These are phyloP conservation scores for Zygaena filipendulae DNA, from an alignment of 2,888 invertebrate species.

Conservation along the genomic window DNA sequence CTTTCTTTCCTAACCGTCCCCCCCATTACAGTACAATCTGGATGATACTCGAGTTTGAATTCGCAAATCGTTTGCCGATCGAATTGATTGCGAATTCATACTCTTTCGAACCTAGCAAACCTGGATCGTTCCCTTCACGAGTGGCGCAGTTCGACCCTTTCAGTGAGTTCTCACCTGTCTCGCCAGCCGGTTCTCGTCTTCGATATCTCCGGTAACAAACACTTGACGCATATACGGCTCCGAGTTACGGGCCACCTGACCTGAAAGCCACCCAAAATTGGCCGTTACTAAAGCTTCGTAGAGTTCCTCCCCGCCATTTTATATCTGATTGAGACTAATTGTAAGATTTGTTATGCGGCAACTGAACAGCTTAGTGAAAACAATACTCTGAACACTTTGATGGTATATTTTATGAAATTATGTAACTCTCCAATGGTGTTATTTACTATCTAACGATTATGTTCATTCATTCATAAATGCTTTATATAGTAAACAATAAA, in stretches of 20 bases:
- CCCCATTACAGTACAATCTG: neutral
- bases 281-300: slow-evolving; percentile 37
- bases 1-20: slow-evolving; percentile 23
- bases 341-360: slow-evolving; percentile 1
- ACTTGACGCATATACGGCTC: slow-evolving; percentile 98
- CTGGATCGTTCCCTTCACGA: slow-evolving; percentile 10
- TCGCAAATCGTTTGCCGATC: slow-evolving; percentile 34
- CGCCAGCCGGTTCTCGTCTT: slow-evolving; percentile 69
- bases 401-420: too few relatives aligned
- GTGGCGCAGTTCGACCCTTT: slow-evolving; percentile 15
- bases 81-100: slow-evolving; percentile 44
- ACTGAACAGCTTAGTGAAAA: slow-evolving; percentile 1
- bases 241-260: slow-evolving; percentile 90
- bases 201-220: slow-evolving; percentile 77
- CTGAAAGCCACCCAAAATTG: slow-evolving; percentile 58
- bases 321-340: slow-evolving; percentile 6
- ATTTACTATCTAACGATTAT: too few relatives aligned
- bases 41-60: slow-evolving; percentile 41
- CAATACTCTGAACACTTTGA: neutral
- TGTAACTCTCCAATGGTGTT: too few relatives aligned
- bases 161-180: slow-evolving; percentile 69
- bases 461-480: too few relatives aligned
- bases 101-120: slow-evolving; percentile 21
- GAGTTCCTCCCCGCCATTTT: slow-evolving; percentile 15
- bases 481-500: too few relatives aligned